phyloP scores from a whole-genome alignment of 2,113 vertebrate genomes.

The Xenopus borealis region DNA sequence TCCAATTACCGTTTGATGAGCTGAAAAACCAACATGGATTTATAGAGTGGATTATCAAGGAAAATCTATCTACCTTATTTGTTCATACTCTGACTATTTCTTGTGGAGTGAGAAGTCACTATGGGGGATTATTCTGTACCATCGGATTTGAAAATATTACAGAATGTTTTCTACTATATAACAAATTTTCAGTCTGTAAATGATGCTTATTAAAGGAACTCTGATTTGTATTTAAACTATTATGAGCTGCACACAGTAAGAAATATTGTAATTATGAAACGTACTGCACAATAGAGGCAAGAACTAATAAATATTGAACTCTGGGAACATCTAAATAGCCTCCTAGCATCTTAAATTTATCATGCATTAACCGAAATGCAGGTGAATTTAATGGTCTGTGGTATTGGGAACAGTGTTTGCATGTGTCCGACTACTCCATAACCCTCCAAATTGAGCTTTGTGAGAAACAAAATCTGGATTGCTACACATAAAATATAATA shows the following conservation, averaged over 20 bases:
- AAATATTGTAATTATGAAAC: constrained; percentile 6
- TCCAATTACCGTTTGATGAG: too few relatives aligned
- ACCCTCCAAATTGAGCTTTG: constrained; percentile 4
- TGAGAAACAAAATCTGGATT: not conserved
- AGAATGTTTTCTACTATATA: too few relatives aligned
- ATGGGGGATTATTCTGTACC: too few relatives aligned
- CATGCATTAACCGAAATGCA: constrained; percentile 7
- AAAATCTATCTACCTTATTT: too few relatives aligned
- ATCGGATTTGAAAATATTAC: too few relatives aligned
- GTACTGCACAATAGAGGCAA: not conserved
- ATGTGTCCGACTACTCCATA: constrained; percentile 15
- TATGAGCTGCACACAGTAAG: not conserved
- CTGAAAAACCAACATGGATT: too few relatives aligned
- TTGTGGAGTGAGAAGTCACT: too few relatives aligned
- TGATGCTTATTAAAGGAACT: too few relatives aligned
- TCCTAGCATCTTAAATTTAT: constrained; percentile 23
- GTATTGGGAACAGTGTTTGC: constrained; percentile 12
- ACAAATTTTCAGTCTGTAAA: too few relatives aligned
- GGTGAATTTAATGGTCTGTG: constrained; percentile 31
- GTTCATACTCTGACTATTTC: too few relatives aligned
- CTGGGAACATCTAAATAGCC: constrained; percentile 10
- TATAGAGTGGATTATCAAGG: too few relatives aligned
- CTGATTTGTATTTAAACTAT: too few relatives aligned
- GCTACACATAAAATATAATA: constrained; percentile 8
- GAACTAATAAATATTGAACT: constrained; percentile 25